These are phyloP conservation scores for Misgurnus mizolepis DNA, from an alignment of 2,113 vertebrate species.

Conservation along the genomic window DNA sequence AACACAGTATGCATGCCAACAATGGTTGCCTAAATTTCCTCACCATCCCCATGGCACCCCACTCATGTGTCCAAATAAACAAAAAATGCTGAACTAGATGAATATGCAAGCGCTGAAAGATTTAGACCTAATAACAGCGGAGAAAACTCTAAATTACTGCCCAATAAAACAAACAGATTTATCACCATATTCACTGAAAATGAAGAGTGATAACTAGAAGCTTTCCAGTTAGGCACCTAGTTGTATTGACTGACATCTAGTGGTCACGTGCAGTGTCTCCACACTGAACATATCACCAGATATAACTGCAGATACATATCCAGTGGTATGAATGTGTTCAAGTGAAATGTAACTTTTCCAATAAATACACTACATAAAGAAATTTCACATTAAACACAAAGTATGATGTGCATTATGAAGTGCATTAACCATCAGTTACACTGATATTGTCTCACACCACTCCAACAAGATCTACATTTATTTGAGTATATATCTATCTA, in stretches of 20 bases:
- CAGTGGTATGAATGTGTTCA: neutral
- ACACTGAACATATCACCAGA: neutral
- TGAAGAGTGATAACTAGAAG: neutral
- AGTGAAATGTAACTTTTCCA: neutral
- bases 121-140: neutral
- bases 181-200: neutral
- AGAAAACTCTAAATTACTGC: neutral
- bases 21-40: constrained; percentile 5
- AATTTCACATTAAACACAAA: no score
- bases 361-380: neutral
- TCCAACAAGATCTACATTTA: no score
- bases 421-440: no score
- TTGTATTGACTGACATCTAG: constrained; percentile 54
- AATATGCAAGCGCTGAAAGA: neutral
- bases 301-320: neutral
- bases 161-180: neutral
- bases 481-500: no score
- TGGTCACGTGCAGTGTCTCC: constrained; percentile 42
- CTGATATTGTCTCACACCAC: no score
- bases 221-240: neutral
- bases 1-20: constrained; percentile 55
- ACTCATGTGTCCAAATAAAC: neutral
- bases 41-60: neutral
- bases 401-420: no score
- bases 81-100: neutral